Evolutionary conservation across 2,113 vertebrate genomes (phyloP).

Genomic region (Lophura nycthemera): DNA sequence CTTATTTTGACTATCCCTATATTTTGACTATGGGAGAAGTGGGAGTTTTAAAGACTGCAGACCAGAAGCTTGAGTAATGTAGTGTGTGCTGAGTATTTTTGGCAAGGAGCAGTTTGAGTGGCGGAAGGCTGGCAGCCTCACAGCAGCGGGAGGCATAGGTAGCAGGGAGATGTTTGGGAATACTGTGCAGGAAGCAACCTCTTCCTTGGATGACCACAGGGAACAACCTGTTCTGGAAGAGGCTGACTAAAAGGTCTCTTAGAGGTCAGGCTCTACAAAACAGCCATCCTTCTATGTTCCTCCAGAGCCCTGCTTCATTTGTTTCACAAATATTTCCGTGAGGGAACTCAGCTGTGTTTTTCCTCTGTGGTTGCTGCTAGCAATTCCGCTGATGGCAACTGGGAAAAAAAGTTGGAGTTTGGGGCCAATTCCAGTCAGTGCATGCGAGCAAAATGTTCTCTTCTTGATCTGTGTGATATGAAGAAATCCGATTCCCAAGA

Average conservation of each 20-base stretch:
- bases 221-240: neutral
- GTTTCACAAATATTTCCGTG: neutral
- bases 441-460: neutral
- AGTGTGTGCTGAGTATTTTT: neutral
- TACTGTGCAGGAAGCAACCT: neutral
- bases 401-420: neutral
- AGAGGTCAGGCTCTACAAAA: neutral
- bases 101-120: neutral
- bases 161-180: neutral
- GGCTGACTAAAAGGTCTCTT: neutral
- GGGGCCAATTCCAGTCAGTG: neutral
- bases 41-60: neutral
- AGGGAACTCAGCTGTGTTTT: neutral
- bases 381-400: neutral
- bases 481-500: neutral
- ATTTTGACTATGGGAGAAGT: neutral
- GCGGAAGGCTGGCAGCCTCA: neutral
- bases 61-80: neutral
- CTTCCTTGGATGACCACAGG: neutral
- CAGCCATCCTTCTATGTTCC: neutral
- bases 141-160: neutral
- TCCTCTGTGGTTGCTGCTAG: neutral
- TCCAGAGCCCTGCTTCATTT: neutral
- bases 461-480: neutral
- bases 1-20: neutral